A percentile compares a stretch with the other conserved stretches of the same genome.
These are phyloP conservation scores for Garrulus glandarius DNA, from an alignment of 2,797 vertebrate species.

Conservation along the genomic window DNA sequence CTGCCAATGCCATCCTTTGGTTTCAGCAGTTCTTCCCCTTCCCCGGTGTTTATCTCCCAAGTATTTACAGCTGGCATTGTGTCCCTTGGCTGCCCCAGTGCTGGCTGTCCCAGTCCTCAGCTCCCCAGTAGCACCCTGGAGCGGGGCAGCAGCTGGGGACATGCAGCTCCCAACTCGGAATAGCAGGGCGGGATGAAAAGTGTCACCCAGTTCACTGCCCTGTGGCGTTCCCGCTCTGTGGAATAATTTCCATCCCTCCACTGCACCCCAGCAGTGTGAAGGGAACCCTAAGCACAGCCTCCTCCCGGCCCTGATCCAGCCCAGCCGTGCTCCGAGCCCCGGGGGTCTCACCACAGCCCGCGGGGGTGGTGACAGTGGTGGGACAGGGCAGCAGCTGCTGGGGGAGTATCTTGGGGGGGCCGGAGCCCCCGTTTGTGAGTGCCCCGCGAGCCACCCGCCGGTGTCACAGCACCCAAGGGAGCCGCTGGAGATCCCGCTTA, in stretches of 20 bases:
- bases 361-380: not conserved
- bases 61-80: not conserved
- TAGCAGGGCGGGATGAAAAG: fast-evolving
- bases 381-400: not conserved
- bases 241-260: fast-evolving
- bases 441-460: not conserved
- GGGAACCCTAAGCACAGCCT: not conserved
- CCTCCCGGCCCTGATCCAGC: not conserved
- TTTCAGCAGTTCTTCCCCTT: not conserved
- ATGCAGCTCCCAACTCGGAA: fast-evolving
- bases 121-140: fast-evolving
- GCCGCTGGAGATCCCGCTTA: not conserved
- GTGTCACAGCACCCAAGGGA: not conserved
- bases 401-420: fast-evolving
- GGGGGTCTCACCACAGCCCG: too few species aligned
- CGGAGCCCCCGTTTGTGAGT: not conserved
- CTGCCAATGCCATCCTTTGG: fast-evolving
- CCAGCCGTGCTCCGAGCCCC: fast-evolving
- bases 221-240: fast-evolving
- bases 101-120: not conserved
- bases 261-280: fast-evolving
- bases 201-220: not conserved
- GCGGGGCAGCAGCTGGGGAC: not conserved
- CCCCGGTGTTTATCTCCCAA: not conserved
- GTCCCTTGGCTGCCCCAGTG: not conserved